phyloP scores from a whole-genome alignment of 2,888 invertebrate genomes.

The Thymelicus lineola region DNA sequence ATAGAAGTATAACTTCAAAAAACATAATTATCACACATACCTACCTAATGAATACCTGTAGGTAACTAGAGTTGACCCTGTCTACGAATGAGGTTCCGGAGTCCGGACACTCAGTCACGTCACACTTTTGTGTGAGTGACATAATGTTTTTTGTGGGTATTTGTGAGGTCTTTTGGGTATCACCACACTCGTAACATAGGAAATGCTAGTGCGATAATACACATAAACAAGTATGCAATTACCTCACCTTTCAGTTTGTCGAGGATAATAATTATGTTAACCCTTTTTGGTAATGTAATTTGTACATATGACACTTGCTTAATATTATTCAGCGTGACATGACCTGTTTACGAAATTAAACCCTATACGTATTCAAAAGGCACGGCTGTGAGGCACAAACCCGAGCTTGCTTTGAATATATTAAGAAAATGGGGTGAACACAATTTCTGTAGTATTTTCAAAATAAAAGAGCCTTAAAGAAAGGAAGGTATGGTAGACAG shows the following conservation, averaged over 20 bases:
- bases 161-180: too few species aligned
- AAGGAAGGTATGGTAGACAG: not conserved
- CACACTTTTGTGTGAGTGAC: too few species aligned
- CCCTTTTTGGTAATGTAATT: constrained; percentile 27
- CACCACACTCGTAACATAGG: too few species aligned
- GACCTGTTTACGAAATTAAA: constrained; percentile 36
- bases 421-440: constrained; percentile 33
- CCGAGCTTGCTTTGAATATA: constrained; percentile 34
- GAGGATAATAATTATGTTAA: not conserved
- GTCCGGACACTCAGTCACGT: too few species aligned
- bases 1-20: too few species aligned
- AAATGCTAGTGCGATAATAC: too few species aligned
- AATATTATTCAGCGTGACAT: constrained; percentile 34
- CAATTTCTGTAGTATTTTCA: constrained; percentile 21
- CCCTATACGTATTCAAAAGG: constrained; percentile 37
- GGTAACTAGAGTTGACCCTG: too few species aligned
- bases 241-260: not conserved
- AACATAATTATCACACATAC: too few species aligned
- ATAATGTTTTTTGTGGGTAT: too few species aligned
- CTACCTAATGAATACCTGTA: too few species aligned
- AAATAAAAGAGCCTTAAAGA: constrained; percentile 9
- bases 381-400: constrained; percentile 27
- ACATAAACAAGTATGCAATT: too few species aligned
- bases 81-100: too few species aligned
- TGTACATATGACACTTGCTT: constrained; percentile 34